These are phyloP conservation scores for Sipunculus nudus DNA, from an alignment of 2,888 invertebrate genomes.

Conservation along the genomic window DNA sequence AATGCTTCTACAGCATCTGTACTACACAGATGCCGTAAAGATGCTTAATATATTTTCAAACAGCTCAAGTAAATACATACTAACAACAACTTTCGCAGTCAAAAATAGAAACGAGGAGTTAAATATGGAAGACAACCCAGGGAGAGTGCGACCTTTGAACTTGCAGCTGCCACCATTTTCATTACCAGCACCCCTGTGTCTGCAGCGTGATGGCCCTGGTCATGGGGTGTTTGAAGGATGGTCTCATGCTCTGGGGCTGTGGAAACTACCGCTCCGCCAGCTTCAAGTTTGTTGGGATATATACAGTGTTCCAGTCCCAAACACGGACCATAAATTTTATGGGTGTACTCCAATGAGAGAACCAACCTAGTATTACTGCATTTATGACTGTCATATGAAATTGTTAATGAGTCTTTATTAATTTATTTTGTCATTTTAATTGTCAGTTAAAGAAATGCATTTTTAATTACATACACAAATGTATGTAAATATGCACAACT, in stretches of 20 bases:
- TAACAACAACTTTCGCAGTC: slow-evolving; percentile 32
- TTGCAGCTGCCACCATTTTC: slow-evolving; percentile 37
- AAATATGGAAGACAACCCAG: slow-evolving; percentile 28
- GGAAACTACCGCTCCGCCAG: slow-evolving; percentile 32
- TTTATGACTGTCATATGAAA: too few species aligned
- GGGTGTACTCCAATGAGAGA: too few species aligned
- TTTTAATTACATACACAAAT: too few species aligned
- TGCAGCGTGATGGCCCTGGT: slow-evolving; percentile 34
- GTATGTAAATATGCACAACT: too few species aligned
- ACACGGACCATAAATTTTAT: too few species aligned
- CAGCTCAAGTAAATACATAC: slow-evolving; percentile 21
- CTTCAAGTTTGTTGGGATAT: too few species aligned
- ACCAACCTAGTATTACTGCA: too few species aligned
- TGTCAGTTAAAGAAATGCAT: too few species aligned
- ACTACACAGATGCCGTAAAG: slow-evolving; percentile 20
- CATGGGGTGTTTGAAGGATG: slow-evolving; percentile 25
- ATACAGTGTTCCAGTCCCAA: too few species aligned
- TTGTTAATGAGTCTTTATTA: too few species aligned
- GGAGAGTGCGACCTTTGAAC: slow-evolving; percentile 34
- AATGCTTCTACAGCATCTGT: slow-evolving; percentile 39
- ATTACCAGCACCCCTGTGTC: slow-evolving; percentile 33
- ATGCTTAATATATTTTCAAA: slow-evolving; percentile 28
- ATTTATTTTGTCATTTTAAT: too few species aligned
- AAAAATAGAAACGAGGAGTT: slow-evolving; percentile 29
- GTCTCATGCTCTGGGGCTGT: slow-evolving; percentile 37